Evolutionary conservation across 37 sponge, comb jelly and placozoan genomes (phyloP).

Genomic region (Halisarca cf. caerulea): DNA sequence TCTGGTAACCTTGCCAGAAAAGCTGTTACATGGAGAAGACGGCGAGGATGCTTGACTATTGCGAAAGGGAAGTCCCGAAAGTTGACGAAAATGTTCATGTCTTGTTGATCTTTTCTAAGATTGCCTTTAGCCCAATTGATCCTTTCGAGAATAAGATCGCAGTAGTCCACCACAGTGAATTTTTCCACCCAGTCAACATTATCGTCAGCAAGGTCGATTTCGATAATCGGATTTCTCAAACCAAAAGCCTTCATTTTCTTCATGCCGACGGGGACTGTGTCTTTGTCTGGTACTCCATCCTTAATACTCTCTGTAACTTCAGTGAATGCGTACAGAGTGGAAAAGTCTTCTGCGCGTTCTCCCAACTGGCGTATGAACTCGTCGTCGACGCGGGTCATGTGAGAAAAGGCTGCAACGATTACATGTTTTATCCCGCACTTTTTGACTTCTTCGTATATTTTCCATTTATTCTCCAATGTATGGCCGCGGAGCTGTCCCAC

Average conservation of each 20-base stretch:
- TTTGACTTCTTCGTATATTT: conserved; percentile 50
- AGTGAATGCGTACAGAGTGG: conserved; percentile 33
- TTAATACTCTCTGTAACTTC: conserved; percentile 30
- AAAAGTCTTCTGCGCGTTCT: conserved; percentile 38
- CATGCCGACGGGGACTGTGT: conserved; percentile 27
- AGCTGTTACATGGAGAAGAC: conserved; percentile 27
- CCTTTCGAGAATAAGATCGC: conserved; percentile 18
- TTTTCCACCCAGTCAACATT: conserved; percentile 16
- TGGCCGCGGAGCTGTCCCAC: conserved; percentile 55
- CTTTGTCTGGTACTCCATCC: conserved; percentile 7
- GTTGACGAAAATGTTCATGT: conserved; percentile 38
- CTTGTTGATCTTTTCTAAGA: neutral
- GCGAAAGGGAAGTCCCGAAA: conserved; percentile 38
- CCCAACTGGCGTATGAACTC: conserved; percentile 14
- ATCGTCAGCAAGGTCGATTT: conserved; percentile 34
- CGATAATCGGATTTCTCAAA: conserved; percentile 36
- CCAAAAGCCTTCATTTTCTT: conserved; percentile 35
- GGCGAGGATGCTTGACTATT: conserved; percentile 17
- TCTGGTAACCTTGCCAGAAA: conserved; percentile 25
- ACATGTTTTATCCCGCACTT: conserved; percentile 44
- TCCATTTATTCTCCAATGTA: conserved; percentile 50
- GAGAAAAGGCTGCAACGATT: conserved; percentile 46
- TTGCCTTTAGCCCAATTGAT: conserved; percentile 30
- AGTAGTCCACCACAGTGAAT: conserved; percentile 9
- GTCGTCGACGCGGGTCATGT: conserved; percentile 46